Evolutionary conservation across 2,797 vertebrate genomes (phyloP).

Genomic region (Phalanger gymnotis): DNA sequence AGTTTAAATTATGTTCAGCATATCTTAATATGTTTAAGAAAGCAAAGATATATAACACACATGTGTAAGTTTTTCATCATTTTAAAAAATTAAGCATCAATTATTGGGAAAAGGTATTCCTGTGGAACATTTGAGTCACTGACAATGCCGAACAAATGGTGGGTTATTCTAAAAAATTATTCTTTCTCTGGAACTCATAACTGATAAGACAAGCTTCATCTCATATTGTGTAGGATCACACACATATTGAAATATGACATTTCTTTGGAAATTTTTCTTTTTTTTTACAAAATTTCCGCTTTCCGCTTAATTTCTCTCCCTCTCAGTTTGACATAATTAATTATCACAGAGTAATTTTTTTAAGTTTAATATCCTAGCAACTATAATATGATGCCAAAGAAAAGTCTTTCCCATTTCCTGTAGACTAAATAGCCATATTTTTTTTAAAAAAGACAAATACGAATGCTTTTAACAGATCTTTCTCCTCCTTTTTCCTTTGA

Average conservation of each 20-base stretch:
- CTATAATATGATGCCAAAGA: constrained; percentile 35
- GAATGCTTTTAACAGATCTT: constrained; percentile 17
- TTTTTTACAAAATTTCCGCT: constrained; percentile 15
- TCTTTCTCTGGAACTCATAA: constrained; percentile 9
- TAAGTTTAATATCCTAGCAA: constrained; percentile 33
- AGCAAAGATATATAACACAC: not conserved
- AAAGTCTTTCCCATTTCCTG: not conserved
- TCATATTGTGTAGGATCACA: not conserved
- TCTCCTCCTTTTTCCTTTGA: constrained; percentile 34
- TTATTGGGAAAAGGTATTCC: not conserved
- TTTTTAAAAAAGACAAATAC: not conserved
- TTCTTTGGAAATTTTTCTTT: not conserved
- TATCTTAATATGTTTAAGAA: not conserved
- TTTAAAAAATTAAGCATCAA: not conserved
- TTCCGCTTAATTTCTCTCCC: not conserved
- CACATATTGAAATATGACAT: not conserved
- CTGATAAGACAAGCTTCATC: not conserved
- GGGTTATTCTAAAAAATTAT: not conserved
- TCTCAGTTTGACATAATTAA: not conserved
- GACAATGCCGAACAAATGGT: not conserved
- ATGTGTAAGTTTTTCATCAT: not conserved
- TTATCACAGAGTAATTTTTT: constrained; percentile 4
- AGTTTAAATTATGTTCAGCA: not conserved
- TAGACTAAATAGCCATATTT: not conserved
- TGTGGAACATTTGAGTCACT: not conserved